Conservation (phyloP, 2,888 invertebrate species). For the Lasiommata megera region DNA sequence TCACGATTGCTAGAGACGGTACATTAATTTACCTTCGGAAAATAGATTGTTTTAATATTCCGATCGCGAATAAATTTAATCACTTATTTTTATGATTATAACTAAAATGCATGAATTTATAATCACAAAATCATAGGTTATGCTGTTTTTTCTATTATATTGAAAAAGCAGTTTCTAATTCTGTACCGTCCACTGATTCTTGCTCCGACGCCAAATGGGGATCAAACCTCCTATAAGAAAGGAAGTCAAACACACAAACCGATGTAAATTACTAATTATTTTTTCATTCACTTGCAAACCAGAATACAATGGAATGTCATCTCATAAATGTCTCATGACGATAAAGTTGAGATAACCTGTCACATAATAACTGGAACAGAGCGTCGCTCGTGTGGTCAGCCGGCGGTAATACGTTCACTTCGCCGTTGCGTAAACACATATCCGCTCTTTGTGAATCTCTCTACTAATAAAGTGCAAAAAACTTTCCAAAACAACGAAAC, state of each 20-base stretch:
- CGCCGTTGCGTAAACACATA: constrained; percentile 19
- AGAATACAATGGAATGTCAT: not conserved
- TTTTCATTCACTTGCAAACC: not conserved
- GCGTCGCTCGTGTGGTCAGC: constrained; percentile 3
- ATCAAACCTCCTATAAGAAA: no score
- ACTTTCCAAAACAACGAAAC: constrained; percentile 15
- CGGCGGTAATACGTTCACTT: constrained; percentile 8
- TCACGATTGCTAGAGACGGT: not conserved
- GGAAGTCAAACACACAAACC: no score
- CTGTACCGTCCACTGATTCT: no score
- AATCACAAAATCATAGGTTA: no score
- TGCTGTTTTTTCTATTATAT: no score
- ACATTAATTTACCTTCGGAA: not conserved
- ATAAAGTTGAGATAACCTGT: constrained; percentile 7
- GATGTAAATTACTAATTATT: not conserved
- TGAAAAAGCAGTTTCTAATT: no score
- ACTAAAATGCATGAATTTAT: no score
- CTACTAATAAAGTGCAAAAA: constrained; percentile 14
- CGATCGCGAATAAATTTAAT: not conserved
- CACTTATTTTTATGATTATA: not conserved
- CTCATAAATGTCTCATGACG: constrained; percentile 4
- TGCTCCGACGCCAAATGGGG: no score
- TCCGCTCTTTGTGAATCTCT: constrained; percentile 13
- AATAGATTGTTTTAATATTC: not conserved
- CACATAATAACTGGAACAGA: constrained; percentile 10